Percentiles rank a stretch among this genome's conserved stretches.
Conservation (phyloP, 2,797 vertebrate species). For the Kryptolebias ocellatus region DNA sequence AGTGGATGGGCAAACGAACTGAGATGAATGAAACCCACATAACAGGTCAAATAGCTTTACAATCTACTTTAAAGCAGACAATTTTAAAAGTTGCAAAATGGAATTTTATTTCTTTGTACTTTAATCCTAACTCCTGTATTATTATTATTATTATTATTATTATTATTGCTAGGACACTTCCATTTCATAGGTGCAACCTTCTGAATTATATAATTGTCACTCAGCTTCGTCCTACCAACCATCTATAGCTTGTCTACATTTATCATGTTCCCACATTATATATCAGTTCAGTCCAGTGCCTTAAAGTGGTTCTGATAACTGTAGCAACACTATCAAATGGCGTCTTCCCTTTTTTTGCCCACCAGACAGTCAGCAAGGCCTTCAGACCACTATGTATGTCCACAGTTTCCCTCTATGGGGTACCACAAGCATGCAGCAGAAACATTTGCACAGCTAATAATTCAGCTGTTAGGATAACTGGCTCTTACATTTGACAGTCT, state of each 20-base stretch:
- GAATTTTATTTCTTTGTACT: conserved; percentile 48
- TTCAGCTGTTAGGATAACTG: conserved; percentile 56
- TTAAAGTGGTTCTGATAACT: conserved; percentile 81
- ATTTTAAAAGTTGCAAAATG: conserved; percentile 48
- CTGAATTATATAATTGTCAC: no score
- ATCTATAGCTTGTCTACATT: conserved; percentile 73
- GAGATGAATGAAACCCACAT: no score
- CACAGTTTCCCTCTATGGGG: conserved; percentile 27
- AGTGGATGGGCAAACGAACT: no score
- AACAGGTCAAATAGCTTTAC: no score
- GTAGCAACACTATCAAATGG: conserved; percentile 73
- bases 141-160: background rate
- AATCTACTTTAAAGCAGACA: no score
- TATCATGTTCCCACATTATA: conserved; percentile 82
- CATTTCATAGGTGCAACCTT: no score
- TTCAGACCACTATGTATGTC: conserved; percentile 67
- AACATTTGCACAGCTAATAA: conserved; percentile 50
- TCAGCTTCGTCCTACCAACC: background rate
- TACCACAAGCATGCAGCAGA: conserved; percentile 39
- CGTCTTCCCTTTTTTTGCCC: conserved; percentile 60
- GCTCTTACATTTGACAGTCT: conserved; percentile 51
- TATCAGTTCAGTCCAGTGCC: conserved; percentile 67
- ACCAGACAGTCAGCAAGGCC: conserved; percentile 69
- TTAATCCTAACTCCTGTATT: conserved; percentile 61
- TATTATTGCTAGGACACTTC: no score